Percentiles rank a stretch among this genome's conserved stretches.
These are phyloP conservation scores for Mallotus villosus DNA, from an alignment of 2,797 vertebrate genomes.

Conservation along the genomic window DNA sequence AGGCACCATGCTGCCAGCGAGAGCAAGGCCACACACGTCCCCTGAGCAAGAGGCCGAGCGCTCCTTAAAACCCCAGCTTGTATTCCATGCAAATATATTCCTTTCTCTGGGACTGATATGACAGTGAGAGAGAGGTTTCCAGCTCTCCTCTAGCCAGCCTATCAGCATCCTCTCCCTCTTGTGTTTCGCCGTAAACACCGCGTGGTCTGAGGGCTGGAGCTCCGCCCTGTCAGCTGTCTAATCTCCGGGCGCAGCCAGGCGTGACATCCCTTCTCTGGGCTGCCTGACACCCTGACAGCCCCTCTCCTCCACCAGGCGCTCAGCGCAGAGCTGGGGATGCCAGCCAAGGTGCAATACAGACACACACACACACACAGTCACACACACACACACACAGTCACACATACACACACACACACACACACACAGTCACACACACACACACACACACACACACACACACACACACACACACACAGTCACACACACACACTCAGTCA, in stretches of 20 bases:
- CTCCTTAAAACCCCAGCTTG: not conserved
- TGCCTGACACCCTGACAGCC: slow-evolving; percentile 32
- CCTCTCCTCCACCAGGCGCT: not conserved
- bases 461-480: not conserved
- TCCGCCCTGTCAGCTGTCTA: slow-evolving; percentile 46
- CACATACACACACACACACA: too few relatives aligned
- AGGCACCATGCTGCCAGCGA: too few relatives aligned
- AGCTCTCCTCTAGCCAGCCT: not conserved
- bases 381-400: slow-evolving; percentile 4
- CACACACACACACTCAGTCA: not conserved
- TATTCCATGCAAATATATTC: not conserved
- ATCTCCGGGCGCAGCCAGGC: slow-evolving; percentile 39
- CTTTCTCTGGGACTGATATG: not conserved
- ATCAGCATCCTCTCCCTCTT: not conserved
- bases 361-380: not conserved
- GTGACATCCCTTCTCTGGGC: slow-evolving; percentile 31
- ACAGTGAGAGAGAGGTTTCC: not conserved
- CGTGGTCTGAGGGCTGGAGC: not conserved
- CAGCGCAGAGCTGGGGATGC: slow-evolving; percentile 16
- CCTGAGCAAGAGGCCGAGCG: not conserved
- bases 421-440: not conserved
- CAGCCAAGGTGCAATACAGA: not conserved
- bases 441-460: too few relatives aligned
- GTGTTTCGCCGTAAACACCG: slow-evolving; percentile 12
- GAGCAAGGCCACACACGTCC: not conserved